Conservation (phyloP, 2,113 vertebrate genomes). For the Falco punctatus region DNA sequence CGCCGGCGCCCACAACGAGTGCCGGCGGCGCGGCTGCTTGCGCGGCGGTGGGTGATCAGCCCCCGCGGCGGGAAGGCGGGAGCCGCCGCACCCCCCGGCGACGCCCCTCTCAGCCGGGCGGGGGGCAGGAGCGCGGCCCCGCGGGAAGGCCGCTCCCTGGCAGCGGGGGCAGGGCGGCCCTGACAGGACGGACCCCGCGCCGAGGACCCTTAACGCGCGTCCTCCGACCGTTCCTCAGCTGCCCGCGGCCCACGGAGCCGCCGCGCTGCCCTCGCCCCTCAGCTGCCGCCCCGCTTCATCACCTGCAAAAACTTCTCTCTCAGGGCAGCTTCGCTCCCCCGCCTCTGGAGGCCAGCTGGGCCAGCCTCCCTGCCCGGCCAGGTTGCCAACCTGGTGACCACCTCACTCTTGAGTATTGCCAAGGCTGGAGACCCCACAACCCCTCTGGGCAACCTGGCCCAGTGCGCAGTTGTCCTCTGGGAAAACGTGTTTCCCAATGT, state of each 20-base stretch:
- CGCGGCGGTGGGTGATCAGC: slow-evolving; percentile 8
- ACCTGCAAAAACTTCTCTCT: background rate
- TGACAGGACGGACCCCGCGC: accelerated
- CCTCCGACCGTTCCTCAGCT: background rate
- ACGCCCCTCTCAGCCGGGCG: background rate
- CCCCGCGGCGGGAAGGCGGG: background rate
- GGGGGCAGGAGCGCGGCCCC: too few relatives aligned
- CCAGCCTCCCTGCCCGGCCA: background rate
- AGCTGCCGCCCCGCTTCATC: background rate
- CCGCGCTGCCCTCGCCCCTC: background rate
- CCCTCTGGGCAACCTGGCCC: background rate
- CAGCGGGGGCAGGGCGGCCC: background rate
- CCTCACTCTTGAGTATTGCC: background rate
- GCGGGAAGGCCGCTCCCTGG: too few relatives aligned
- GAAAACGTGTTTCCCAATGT: background rate
- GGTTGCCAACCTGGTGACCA: background rate
- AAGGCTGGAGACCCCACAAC: background rate
- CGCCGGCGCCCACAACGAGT: background rate
- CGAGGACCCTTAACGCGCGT: accelerated
- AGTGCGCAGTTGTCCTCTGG: background rate
- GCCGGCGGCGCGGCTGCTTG: slow-evolving; percentile 28
- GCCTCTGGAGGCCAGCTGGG: background rate
- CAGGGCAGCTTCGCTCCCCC: background rate
- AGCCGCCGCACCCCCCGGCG: background rate
- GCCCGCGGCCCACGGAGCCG: accelerated